Base-by-base conservation (phyloP, 2,888 invertebrate genomes). In the Temnothorax rugatulus region DNA sequence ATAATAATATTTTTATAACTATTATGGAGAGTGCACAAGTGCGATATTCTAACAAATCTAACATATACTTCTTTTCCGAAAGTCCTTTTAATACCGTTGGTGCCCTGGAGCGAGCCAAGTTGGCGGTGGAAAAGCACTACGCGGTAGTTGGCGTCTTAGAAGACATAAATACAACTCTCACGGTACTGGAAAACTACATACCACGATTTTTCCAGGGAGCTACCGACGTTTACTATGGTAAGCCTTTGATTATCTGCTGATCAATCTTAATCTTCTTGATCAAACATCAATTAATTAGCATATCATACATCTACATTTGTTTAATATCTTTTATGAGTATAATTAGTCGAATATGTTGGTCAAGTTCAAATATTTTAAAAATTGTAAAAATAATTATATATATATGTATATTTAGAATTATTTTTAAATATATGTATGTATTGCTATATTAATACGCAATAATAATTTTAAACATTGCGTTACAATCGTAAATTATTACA, bases 61-160 rank as follows among this genome's bases (percentile, higher is more conserved):
- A 71, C 21, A 1, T 25, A 21, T 57, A 44, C 4, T 61, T 29
- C 25, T 75, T 44, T 76, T 76, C 54, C 84, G 69, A 8, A 95
- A 97, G 98, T 69, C 98, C 98, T 9, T 98, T 98, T 94, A 98
- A 98, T 94, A 97, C 97, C 1, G 95, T 96, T 25, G 98, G 97
- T 73, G 98, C 98, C 0, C 94, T 98, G 91, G 97, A 98, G 94
- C 96, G 97, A 75, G 98, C 98, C 0, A 98, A 98, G 95, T 95
- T 97, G 82, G 97, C 98, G 4, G 98, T 98, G 0, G 98, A 98
- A 93, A 96, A 97, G 91, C 97, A 98, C 93, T 98, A 98, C 93
- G 97, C 98, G 0, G 98, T 98, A 0, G 98, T 98, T 4, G 98
- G 98, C 0, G 97, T 98, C 0, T 96, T 98, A 1, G 98, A 98